Percentiles rank a stretch among this genome's conserved stretches.
Evolutionary conservation across 2,888 invertebrate species (phyloP).

Genomic region (Abscondita cerata): DNA sequence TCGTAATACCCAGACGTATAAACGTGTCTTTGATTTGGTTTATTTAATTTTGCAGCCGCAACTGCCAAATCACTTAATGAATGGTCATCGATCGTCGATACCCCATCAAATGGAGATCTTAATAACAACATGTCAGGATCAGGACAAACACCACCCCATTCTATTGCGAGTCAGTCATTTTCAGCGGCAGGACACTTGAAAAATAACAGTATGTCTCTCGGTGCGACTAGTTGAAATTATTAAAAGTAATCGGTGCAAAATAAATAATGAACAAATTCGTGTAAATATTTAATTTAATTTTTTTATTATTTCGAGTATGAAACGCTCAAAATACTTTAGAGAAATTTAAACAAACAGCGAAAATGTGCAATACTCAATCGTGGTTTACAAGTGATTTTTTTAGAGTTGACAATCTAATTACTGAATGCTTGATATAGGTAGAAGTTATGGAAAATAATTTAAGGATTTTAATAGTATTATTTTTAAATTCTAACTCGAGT

Average conservation of each 20-base stretch:
- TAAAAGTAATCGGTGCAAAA: slow-evolving; percentile 21
- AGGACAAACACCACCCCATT: slow-evolving; percentile 54
- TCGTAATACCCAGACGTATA: too few species aligned
- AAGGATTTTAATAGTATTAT: background rate
- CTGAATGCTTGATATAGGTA: slow-evolving; percentile 24
- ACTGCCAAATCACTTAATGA: slow-evolving; percentile 61
- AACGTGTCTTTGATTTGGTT: slow-evolving; percentile 16
- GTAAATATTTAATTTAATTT: slow-evolving; percentile 24
- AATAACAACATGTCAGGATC: slow-evolving; percentile 73
- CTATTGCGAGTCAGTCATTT: slow-evolving; percentile 61
- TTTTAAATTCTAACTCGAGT: too few species aligned
- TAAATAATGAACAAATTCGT: slow-evolving; percentile 20
- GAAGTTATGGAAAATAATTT: slow-evolving; percentile 19
- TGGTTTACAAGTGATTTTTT: slow-evolving; percentile 24
- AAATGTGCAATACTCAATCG: slow-evolving; percentile 31
- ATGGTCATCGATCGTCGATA: slow-evolving; percentile 58
- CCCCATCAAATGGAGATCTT: slow-evolving; percentile 64
- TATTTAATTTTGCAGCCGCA: slow-evolving; percentile 49
- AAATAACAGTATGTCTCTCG: slow-evolving; percentile 62
- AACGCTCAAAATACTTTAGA: slow-evolving; percentile 29
- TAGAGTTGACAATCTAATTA: slow-evolving; percentile 15
- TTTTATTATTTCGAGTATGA: slow-evolving; percentile 14
- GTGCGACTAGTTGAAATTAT: slow-evolving; percentile 71
- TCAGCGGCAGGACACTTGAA: slow-evolving; percentile 60
- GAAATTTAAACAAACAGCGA: slow-evolving; percentile 14